Evolutionary conservation across 1,140 invertebrate species (phyloP), one percentile per base, ranked within the genome.

Genomic region (Cydia splendana): DNA sequence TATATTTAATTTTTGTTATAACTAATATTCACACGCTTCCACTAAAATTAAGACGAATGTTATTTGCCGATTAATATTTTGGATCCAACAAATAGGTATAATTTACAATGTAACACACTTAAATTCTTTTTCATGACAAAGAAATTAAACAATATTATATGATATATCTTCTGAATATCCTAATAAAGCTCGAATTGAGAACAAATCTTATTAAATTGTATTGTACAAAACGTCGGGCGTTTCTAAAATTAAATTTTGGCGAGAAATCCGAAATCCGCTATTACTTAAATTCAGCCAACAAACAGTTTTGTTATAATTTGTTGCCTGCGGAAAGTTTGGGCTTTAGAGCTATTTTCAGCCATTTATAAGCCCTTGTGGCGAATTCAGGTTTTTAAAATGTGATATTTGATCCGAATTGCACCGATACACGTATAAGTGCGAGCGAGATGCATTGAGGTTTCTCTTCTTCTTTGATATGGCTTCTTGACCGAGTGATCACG

Each of bases 301-400:
- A 77, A 76, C 78, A 79, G 48, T 81, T 79, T 79, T 67, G 76
- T 77, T 79, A 77, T 81, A 81, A 81, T 81, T 81, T 81, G 80
- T 76, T 77, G 65, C 45, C 65, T 15, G 62, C 20, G 20, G 74
- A 71, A 20, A 81, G 73, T 67, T 80, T 80, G 75, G 24, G 53
- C 71, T 65, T 77, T 45, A 42, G 71, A 62, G 20, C 57, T 24
- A 62, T 62, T 62, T 62, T 12, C 18, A 24, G 57, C 20, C 57
- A 62, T 62, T 62, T 62, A 62, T 62, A 12, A 24, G 20, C 57
- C 57, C 57, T 62, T 62, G 9, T 12, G 9, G 57, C 2, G 20
- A 12, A 24, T 62, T 62, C 2, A 2, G 20, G 10, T 24, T 0
- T 24, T 62, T 24, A 9, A 24, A 62, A 62, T 18, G n/a, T 57